Percentiles rank a stretch among this genome's conserved stretches.
phyloP scores from a whole-genome alignment of 2,888 invertebrate species.

The Nemurella pictetii region DNA sequence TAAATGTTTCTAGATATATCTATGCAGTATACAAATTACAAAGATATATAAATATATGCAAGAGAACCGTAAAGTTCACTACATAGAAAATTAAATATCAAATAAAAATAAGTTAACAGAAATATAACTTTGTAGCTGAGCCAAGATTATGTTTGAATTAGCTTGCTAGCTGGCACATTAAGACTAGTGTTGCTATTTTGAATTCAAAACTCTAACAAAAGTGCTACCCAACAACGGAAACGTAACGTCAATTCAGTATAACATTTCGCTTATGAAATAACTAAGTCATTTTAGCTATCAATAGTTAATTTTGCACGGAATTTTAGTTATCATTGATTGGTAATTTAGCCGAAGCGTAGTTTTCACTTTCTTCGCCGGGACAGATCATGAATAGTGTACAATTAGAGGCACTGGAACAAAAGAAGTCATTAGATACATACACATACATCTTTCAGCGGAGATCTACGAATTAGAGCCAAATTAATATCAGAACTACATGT shows the following conservation, averaged over 20 bases:
- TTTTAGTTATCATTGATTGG: neutral
- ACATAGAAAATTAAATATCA: neutral
- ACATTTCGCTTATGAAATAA: too few relatives aligned
- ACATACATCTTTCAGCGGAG: too few relatives aligned
- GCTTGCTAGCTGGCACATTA: neutral
- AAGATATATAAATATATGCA: neutral
- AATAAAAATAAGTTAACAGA: neutral
- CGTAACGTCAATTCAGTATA: neutral
- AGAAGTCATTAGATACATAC: conserved; percentile 20
- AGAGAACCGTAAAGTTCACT: neutral
- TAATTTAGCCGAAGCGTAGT: neutral
- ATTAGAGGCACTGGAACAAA: conserved; percentile 49
- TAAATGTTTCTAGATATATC: neutral
- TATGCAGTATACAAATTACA: neutral
- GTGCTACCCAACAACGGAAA: neutral
- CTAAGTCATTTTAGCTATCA: neutral
- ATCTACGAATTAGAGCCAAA: too few relatives aligned
- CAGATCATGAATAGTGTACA: conserved; percentile 48
- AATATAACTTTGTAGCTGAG: neutral
- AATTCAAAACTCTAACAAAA: neutral
- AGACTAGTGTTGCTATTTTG: neutral
- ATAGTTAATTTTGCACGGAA: neutral
- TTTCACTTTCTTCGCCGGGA: neutral
- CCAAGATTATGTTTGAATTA: neutral
- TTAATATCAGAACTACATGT: too few relatives aligned